phyloP scores from a whole-genome alignment of 2,113 vertebrate species.

The Nicator chloris region DNA sequence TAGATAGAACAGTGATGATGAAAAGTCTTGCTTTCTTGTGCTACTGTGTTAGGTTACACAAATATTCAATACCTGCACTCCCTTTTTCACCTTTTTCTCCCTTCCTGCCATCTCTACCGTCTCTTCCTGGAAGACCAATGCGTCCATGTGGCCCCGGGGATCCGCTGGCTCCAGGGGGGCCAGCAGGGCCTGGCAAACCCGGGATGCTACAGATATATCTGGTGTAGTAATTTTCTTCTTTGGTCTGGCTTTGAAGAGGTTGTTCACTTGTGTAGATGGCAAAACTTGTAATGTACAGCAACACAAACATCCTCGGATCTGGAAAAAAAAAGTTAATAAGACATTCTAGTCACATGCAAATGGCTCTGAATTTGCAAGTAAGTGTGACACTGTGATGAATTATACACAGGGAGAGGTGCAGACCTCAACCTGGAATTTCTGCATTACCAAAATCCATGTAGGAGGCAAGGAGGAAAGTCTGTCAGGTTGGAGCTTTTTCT shows the following conservation, averaged over 20 bases:
- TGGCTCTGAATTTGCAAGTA: neutral
- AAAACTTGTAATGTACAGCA: constrained; percentile 84
- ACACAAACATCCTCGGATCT: constrained; percentile 86
- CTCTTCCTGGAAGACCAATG: constrained; percentile 92
- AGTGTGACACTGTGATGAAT: neutral
- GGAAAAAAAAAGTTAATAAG: neutral
- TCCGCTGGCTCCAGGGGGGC: constrained; percentile 82
- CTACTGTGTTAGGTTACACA: neutral
- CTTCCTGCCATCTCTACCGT: constrained; percentile 94
- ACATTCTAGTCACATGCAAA: neutral
- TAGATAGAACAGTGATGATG: neutral
- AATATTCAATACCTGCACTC: constrained; percentile 81
- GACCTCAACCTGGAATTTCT: neutral
- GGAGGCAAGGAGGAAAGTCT: neutral
- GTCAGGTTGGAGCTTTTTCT: neutral
- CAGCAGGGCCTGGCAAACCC: constrained; percentile 84
- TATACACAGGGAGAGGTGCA: neutral
- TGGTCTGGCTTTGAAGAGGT: constrained; percentile 76
- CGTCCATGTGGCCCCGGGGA: constrained; percentile 84
- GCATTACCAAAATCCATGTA: neutral
- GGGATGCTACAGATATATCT: constrained; percentile 91
- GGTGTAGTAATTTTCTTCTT: constrained; percentile 78
- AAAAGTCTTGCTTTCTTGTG: neutral
- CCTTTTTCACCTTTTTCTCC: constrained; percentile 95
- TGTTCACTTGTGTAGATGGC: constrained; percentile 84